Evolutionary conservation across 2,113 vertebrate species (phyloP).

Genomic region (Heptranchias perlo): DNA sequence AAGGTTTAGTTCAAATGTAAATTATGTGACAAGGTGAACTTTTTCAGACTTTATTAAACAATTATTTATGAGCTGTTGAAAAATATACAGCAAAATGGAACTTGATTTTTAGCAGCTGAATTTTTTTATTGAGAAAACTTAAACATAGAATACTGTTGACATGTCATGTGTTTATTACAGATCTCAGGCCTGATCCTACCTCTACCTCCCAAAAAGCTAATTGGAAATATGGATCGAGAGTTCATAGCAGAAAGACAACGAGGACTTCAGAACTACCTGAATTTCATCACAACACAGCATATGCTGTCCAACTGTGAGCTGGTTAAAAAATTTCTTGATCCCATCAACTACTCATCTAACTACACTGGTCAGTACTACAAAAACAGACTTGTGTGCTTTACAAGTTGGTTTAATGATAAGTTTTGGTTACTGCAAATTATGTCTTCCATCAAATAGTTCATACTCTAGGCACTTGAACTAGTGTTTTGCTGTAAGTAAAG

Average conservation of each 20-base stretch:
- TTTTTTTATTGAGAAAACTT: not conserved
- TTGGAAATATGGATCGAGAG: conserved; percentile 95
- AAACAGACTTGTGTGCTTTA: not conserved
- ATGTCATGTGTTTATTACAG: conserved; percentile 52
- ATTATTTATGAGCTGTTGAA: not conserved
- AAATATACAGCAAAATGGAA: not conserved
- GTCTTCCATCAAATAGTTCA: not conserved
- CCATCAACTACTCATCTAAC: conserved; percentile 87
- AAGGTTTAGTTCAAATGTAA: not conserved
- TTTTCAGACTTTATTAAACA: not conserved
- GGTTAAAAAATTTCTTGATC: conserved; percentile 91
- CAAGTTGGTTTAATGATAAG: not conserved
- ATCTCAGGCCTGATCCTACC: conserved; percentile 81
- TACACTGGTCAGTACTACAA: conserved; percentile 72
- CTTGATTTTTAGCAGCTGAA: not conserved
- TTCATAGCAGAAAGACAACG: conserved; percentile 94
- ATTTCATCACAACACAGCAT: conserved; percentile 84
- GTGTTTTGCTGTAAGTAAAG: not conserved
- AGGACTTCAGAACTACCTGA: conserved; percentile 87
- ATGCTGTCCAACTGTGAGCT: conserved; percentile 76
- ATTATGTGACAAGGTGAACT: not conserved
- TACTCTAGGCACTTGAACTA: not conserved
- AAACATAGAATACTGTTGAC: not conserved
- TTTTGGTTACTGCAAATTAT: not conserved
- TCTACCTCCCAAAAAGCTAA: conserved; percentile 91